Conservation (phyloP, 2,888 invertebrate genomes). For the Drosophila heteroneura region DNA sequence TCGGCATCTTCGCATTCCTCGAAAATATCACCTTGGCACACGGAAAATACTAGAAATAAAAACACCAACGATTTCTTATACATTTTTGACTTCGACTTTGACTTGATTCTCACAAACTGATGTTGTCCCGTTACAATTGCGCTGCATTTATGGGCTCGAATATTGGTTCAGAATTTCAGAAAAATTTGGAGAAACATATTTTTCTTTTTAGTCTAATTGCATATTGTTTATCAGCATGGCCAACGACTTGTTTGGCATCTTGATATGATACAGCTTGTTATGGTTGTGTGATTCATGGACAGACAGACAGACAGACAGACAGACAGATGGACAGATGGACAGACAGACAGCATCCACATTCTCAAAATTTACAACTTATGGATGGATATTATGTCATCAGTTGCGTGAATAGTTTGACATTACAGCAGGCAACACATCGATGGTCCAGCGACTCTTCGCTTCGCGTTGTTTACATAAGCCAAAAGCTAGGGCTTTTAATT, state of each 20-base stretch:
- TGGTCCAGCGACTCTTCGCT: conserved; percentile 46
- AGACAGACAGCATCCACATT: conserved; percentile 8
- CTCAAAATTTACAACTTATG: conserved; percentile 1
- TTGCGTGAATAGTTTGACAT: conserved; percentile 48
- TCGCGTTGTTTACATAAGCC: conserved; percentile 67
- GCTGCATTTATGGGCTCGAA: conserved; percentile 53
- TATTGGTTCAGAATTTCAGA: conserved; percentile 17
- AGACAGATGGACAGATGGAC: not conserved
- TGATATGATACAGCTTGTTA: conserved; percentile 7
- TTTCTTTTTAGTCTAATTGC: conserved; percentile 73
- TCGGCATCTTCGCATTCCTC: conserved; percentile 71
- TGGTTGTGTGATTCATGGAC: conserved; percentile 18
- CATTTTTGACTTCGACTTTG: conserved; percentile 42
- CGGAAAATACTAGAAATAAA: conserved; percentile 6
- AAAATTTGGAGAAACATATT: conserved; percentile 43
- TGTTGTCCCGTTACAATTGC: conserved; percentile 12
- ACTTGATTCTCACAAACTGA: conserved; percentile 53
- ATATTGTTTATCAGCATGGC: conserved; percentile 53
- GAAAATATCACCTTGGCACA: conserved; percentile 37
- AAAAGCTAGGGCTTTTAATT: conserved; percentile 50
- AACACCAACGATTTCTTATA: conserved; percentile 43
- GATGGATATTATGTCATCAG: conserved; percentile 59
- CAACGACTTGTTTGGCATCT: conserved; percentile 9
- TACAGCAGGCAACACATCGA: conserved; percentile 45
- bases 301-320: not conserved